These are phyloP conservation scores for Steinernema feltiae DNA, from an alignment of 1,140 invertebrate species.

Conservation along the genomic window DNA sequence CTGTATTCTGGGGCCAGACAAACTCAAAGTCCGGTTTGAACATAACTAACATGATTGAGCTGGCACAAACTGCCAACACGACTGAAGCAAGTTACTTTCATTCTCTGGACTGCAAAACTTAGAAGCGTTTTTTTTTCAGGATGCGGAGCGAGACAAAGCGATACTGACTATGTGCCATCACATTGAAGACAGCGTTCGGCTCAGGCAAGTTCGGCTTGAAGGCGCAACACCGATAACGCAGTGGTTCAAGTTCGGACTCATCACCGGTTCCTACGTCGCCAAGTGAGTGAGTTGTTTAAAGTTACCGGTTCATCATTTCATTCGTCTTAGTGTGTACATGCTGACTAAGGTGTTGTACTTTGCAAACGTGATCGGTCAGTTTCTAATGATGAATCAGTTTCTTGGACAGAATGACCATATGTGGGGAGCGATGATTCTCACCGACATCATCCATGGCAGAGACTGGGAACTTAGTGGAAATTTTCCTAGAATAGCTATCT, in stretches of 20 bases:
- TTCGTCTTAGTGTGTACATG: conserved; percentile 58
- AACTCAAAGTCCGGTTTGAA: conserved; percentile 46
- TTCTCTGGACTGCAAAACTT: neutral
- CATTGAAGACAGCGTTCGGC: conserved; percentile 41
- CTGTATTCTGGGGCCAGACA: conserved; percentile 59
- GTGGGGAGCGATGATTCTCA: conserved; percentile 46
- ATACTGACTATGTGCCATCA: conserved; percentile 41
- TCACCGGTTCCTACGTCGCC: conserved; percentile 60
- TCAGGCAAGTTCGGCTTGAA: conserved; percentile 36
- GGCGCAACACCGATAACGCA: neutral
- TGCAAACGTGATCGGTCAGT: conserved; percentile 61
- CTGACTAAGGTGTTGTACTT: conserved; percentile 62
- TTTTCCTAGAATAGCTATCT: conserved; percentile 62
- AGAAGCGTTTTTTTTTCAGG: conserved; percentile 39
- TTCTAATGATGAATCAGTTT: conserved; percentile 62
- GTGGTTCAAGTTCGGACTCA: conserved; percentile 48
- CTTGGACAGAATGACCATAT: conserved; percentile 54
- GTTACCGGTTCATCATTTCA: neutral
- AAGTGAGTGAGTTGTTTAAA: conserved; percentile 23
- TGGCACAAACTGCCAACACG: conserved; percentile 41
- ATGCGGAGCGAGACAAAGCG: conserved; percentile 39
- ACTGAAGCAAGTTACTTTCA: conserved; percentile 24
- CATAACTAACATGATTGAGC: conserved; percentile 43
- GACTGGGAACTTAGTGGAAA: conserved; percentile 54
- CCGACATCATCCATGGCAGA: conserved; percentile 44